These are phyloP conservation scores for Azorinus chamasolen DNA, from an alignment of 2,888 invertebrate species.

Conservation along the genomic window DNA sequence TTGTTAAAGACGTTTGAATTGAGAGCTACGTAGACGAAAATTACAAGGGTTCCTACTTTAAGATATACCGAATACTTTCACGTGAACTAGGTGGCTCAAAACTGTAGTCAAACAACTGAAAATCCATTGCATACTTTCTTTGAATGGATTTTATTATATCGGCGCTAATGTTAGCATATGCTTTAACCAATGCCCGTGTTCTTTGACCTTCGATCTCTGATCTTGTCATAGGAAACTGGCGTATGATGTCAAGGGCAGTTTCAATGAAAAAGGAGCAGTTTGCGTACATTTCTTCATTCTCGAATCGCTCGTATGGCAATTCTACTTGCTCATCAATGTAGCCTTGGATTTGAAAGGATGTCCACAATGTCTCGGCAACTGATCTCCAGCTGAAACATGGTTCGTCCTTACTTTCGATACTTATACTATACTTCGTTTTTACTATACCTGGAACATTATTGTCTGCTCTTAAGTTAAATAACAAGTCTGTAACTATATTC, in stretches of 20 bases:
- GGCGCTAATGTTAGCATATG: neutral
- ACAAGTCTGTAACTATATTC: no score
- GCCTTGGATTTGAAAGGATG: conserved; percentile 19
- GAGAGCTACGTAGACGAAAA: no score
- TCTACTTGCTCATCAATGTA: neutral
- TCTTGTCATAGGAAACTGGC: neutral
- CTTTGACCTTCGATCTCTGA: neutral
- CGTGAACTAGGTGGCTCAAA: neutral
- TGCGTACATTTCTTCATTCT: neutral
- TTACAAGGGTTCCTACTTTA: no score
- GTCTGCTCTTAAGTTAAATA: no score
- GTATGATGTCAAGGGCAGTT: neutral
- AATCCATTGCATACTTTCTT: conserved; percentile 9
- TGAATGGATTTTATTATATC: conserved; percentile 6
- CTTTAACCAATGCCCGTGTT: neutral
- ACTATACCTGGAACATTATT: no score
- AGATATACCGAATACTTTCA: no score
- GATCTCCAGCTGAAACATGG: no score
- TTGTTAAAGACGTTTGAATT: no score
- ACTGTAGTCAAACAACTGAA: conserved; percentile 22
- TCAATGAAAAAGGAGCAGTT: neutral
- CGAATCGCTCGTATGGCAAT: neutral
- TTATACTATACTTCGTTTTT: no score
- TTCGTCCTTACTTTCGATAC: no score
- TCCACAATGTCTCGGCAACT: conserved; percentile 4